Percentiles rank a stretch among this genome's conserved stretches.
phyloP scores from a whole-genome alignment of 1,140 invertebrate genomes.

The Helicoverpa zea region DNA sequence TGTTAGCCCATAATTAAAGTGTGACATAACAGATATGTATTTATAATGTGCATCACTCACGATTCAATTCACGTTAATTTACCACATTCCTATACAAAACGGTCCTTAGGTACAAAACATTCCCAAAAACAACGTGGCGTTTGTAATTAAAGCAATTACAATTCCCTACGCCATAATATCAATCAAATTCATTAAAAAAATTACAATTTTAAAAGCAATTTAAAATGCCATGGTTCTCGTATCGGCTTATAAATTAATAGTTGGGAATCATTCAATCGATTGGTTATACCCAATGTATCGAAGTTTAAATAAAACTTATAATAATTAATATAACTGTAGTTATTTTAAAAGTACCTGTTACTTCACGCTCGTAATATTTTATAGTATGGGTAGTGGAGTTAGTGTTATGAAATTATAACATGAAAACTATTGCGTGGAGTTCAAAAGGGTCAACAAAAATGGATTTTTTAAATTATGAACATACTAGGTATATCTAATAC shows the following conservation, averaged over 20 bases:
- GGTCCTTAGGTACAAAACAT: not conserved
- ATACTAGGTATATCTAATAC: too few relatives aligned
- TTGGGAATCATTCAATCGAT: constrained; percentile 28
- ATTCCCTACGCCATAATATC: constrained; percentile 24
- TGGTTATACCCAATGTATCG: constrained; percentile 7
- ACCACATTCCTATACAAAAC: not conserved
- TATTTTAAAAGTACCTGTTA: constrained; percentile 6
- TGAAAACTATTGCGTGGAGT: too few relatives aligned
- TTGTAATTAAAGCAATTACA: constrained; percentile 41
- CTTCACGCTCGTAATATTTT: constrained; percentile 6
- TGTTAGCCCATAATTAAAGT: too few relatives aligned
- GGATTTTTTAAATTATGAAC: too few relatives aligned
- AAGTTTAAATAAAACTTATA: constrained; percentile 22
- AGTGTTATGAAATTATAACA: not conserved
- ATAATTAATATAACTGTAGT: not conserved
- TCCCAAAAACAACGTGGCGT: constrained; percentile 30
- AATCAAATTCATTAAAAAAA: constrained; percentile 40
- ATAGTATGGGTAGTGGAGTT: not conserved
- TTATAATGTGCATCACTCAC: not conserved
- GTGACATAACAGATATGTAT: too few relatives aligned
- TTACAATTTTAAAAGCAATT: constrained; percentile 44
- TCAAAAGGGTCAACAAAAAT: too few relatives aligned
- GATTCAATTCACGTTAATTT: not conserved
- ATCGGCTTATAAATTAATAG: constrained; percentile 28
- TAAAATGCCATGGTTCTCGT: constrained; percentile 28